phyloP scores from a whole-genome alignment of 35 echinoderm and acorn worm genomes.

The Nesometra sesokonis region DNA sequence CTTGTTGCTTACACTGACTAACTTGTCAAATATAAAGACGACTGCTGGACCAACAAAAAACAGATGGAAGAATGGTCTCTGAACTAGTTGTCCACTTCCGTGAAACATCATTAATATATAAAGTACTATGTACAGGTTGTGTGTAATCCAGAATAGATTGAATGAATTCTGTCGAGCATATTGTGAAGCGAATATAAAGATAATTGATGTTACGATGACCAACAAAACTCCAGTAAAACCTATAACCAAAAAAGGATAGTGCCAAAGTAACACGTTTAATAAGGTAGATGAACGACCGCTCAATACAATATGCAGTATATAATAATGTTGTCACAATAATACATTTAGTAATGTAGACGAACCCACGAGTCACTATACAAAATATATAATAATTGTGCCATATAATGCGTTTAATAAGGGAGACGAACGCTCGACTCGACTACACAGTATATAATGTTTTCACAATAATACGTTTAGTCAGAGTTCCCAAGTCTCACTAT shows the following conservation, averaged over 20 bases:
- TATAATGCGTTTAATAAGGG: no score
- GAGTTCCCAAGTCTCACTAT: no score
- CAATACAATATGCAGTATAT: no score
- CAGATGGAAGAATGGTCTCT: conserved; percentile 32
- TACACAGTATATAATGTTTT: no score
- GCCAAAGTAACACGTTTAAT: no score
- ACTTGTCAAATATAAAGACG: conserved; percentile 53
- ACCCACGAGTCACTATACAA: no score
- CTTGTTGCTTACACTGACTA: conserved; percentile 44
- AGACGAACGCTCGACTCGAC: no score
- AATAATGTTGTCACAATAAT: no score
- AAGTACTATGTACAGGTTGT: conserved; percentile 49
- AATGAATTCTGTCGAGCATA: conserved; percentile 47
- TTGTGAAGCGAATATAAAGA: conserved; percentile 53
- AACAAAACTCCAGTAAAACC: conserved; percentile 45
- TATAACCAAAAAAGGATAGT: conserved; percentile 10
- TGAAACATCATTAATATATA: conserved; percentile 49
- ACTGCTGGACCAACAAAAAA: conserved; percentile 54
- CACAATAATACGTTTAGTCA: no score
- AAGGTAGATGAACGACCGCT: no score
- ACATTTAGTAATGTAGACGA: no score
- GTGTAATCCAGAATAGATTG: conserved; percentile 65
- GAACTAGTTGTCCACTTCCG: conserved; percentile 44
- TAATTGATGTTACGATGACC: conserved; percentile 32
- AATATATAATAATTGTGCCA: no score